Evolutionary conservation across 2,113 vertebrate species (phyloP), one percentile per base, ranked within the genome.

Genomic region (Mungos mungo): DNA sequence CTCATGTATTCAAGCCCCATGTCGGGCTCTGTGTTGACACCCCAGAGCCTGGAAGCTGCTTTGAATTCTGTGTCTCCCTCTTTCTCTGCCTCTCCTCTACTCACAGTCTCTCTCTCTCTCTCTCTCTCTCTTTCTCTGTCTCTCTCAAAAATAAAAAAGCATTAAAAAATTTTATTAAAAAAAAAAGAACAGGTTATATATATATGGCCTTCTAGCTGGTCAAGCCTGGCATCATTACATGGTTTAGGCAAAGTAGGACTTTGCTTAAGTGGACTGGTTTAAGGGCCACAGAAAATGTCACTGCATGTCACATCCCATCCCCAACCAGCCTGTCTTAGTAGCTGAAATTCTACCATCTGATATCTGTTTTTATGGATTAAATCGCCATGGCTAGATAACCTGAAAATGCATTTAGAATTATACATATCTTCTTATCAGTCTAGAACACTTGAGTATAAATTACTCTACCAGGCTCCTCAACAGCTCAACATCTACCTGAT

Each of bases 281-380:
- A 38, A 85, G 66, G 60, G 60, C 66, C 23, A 68, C 83, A 95
- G 45, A 54, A 35, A 92, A 94, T n/a, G 23, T 23, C 41, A 76
- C 45, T 29, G 25, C 2, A 14, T 31, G 15, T 90, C 38, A 57
- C 38, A 63, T 35, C 18, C 52, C 77, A 29, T 80, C 19, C 52
- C 33, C 81, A 45, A 19, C 35, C 4, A 82, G 45, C 69, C 52
- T 68, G 65, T n/a, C 74, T 68, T 21, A 13, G 68, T 25, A 76
- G 63, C 87, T 97, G 82, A 96, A 97, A 96, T 92, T 92, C 92
- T 60, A 93, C 65, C 77, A 68, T 47, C 27, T 84, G 33, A 10
- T 94, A 93, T 89, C 71, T 65, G 13, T 89, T 63, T 72, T 57
- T 80, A 25, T 47, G 86, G 85, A 90, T 88, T 92, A 93, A 88